Evolutionary conservation across 1,140 invertebrate species (phyloP).

Genomic region (Prorops nasuta): DNA sequence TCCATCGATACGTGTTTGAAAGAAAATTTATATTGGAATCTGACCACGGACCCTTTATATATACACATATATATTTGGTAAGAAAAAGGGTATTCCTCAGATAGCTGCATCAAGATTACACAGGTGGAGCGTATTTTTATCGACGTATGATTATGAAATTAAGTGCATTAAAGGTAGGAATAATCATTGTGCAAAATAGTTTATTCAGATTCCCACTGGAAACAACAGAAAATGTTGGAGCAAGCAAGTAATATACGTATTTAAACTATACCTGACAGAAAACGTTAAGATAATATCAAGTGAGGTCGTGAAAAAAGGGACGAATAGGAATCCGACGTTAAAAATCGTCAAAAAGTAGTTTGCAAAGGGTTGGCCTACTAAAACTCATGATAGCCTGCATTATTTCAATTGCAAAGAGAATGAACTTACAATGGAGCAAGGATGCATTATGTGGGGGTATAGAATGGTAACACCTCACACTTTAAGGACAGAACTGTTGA

Average conservation of each 20-base stretch:
- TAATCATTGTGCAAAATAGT: slow-evolving; percentile 30
- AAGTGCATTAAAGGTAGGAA: slow-evolving; percentile 28
- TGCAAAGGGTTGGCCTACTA: slow-evolving; percentile 24
- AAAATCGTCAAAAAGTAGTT: slow-evolving; percentile 16
- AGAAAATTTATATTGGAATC: slow-evolving; percentile 5
- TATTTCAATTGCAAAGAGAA: too few species aligned
- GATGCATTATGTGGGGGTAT: slow-evolving; percentile 1
- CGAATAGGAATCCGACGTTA: slow-evolving; percentile 14
- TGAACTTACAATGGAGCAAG: too few species aligned
- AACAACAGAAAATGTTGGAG: slow-evolving; percentile 17
- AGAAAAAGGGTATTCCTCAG: slow-evolving; percentile 20
- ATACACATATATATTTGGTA: slow-evolving; percentile 27
- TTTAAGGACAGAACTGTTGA: neutral
- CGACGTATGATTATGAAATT: slow-evolving; percentile 29
- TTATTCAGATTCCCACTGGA: slow-evolving; percentile 29
- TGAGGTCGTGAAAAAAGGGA: slow-evolving; percentile 21
- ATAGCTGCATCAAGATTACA: slow-evolving; percentile 15
- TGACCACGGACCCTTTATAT: slow-evolving; percentile 49
- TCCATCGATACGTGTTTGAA: neutral
- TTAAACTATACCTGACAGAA: slow-evolving; percentile 20
- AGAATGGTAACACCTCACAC: neutral
- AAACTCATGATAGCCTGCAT: too few species aligned
- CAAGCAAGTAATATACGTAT: slow-evolving; percentile 14
- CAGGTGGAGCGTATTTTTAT: slow-evolving; percentile 29
- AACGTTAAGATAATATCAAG: slow-evolving; percentile 21